phyloP scores from a whole-genome alignment of 2,888 invertebrate species.

The Apoda limacodes region DNA sequence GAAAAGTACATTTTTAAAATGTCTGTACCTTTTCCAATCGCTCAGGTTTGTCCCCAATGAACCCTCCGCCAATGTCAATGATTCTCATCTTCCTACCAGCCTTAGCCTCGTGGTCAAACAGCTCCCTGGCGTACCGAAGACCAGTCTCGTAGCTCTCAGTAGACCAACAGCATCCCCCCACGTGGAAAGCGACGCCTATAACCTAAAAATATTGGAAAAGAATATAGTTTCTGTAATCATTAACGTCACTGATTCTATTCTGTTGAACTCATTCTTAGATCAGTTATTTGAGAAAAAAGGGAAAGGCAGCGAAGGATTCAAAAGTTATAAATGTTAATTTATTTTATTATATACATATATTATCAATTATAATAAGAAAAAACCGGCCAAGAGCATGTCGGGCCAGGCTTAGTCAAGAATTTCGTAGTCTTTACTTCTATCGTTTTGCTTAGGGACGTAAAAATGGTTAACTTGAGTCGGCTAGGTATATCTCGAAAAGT shows the following conservation, averaged over 20 bases:
- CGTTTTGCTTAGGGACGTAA: no score
- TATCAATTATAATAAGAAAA: slow-evolving; percentile 1
- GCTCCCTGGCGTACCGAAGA: slow-evolving; percentile 21
- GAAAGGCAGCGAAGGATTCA: no score
- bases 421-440: no score
- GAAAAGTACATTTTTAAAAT: no score
- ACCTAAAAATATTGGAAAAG: slow-evolving; percentile 22
- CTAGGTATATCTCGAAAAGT: no score
- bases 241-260: no score
- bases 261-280: no score
- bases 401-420: not conserved
- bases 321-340: no score
- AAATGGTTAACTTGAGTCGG: no score
- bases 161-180: slow-evolving; percentile 28
- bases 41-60: slow-evolving; percentile 23
- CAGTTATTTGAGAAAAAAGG: no score
- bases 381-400: not conserved
- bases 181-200: slow-evolving; percentile 33
- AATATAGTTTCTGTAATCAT: no score
- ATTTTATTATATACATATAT: no score
- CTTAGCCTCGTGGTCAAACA: slow-evolving; percentile 30
- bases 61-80: slow-evolving; percentile 35
- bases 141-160: slow-evolving; percentile 25
- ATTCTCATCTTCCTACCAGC: slow-evolving; percentile 30
- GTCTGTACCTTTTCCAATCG: slow-evolving; percentile 26